These are phyloP conservation scores for Tricholaema leucomelas DNA, from an alignment of 2,113 vertebrate genomes.

Conservation along the genomic window DNA sequence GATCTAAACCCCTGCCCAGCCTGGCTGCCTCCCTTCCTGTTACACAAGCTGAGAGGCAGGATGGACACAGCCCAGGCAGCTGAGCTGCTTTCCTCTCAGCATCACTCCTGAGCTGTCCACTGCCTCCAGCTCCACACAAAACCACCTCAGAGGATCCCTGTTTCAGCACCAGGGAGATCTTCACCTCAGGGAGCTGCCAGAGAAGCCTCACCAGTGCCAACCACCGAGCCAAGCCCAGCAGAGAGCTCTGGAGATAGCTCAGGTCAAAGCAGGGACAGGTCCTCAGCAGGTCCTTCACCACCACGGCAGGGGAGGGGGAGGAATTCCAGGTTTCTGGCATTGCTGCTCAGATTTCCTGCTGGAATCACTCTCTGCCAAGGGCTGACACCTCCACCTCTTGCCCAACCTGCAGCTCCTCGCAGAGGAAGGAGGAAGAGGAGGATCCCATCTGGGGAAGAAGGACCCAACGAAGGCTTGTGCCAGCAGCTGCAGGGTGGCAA, in stretches of 20 bases:
- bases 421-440: background rate
- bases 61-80: background rate
- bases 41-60: accelerated
- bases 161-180: accelerated
- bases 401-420: background rate
- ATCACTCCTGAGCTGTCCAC: accelerated
- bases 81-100: background rate
- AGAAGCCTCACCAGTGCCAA: accelerated
- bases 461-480: no score
- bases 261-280: accelerated
- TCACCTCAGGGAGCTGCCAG: accelerated
- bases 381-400: no score
- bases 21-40: background rate
- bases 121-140: background rate
- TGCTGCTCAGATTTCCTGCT: background rate
- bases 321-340: background rate
- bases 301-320: background rate
- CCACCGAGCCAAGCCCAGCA: accelerated
- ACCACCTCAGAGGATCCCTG: accelerated
- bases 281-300: background rate
- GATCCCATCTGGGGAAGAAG: background rate
- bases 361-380: background rate
- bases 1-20: accelerated
- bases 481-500: no score
- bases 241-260: background rate